Conservation (phyloP, 2,113 vertebrate species). For the Passer domesticus region DNA sequence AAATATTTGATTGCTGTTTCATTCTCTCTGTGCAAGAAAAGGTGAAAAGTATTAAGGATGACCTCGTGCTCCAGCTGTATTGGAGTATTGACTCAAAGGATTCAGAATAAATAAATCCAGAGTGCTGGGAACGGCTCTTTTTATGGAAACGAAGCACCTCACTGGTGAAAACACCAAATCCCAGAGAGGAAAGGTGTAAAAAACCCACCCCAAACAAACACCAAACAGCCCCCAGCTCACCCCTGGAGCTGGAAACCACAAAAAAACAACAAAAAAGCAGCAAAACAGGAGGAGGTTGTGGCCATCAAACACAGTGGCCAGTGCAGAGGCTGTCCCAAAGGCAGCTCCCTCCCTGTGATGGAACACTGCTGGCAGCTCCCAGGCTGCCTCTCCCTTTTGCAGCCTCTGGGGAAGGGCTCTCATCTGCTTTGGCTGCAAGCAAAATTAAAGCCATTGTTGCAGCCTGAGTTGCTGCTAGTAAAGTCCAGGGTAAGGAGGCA, state of each 20-base stretch:
- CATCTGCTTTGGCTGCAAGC: not conserved
- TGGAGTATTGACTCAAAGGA: not conserved
- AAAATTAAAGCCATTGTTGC: not conserved
- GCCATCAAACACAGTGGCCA: not conserved
- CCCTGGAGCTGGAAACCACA: not conserved
- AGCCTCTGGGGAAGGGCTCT: not conserved
- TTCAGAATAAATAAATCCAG: not conserved
- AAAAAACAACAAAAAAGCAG: not conserved
- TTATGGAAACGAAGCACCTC: not conserved
- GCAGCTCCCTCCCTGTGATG: not conserved
- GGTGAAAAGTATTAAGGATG: not conserved
- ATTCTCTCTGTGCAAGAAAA: not conserved
- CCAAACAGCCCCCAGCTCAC: not conserved
- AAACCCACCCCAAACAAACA: not conserved
- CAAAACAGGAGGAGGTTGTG: not conserved
- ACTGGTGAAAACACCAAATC: not conserved
- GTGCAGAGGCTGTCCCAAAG: not conserved
- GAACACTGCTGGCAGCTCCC: not conserved
- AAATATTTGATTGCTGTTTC: constrained; percentile 18
- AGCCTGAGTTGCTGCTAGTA: too few relatives aligned
- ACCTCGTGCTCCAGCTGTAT: not conserved
- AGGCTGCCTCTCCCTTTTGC: not conserved
- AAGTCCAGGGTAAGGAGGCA: too few relatives aligned
- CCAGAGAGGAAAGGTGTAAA: not conserved
- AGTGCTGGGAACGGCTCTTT: not conserved